Base-by-base conservation (phyloP, 2,113 vertebrate species). In the Chamaea fasciata region DNA sequence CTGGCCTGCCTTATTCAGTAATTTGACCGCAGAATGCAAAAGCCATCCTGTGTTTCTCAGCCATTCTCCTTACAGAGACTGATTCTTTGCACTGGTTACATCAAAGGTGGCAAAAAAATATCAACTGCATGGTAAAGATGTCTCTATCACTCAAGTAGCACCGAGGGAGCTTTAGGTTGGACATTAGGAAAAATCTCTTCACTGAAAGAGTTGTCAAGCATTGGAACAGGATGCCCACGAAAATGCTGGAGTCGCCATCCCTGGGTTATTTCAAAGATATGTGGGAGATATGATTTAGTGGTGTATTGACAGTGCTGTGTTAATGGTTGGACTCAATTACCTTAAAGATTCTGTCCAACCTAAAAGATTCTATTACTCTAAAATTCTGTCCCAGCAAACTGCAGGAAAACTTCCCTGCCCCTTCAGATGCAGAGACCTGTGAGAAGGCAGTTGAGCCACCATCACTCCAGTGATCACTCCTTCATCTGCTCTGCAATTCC, bases 201-300 rank as follows among this genome's bases (percentile, higher is more conserved):
- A 35, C 42, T 64, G 35, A 37, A 15, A 57, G 42, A 13, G 11
- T 2, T 56, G 30, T 31, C 31, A 42, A 50, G 30, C 1, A 6
- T 1, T 56, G 35, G 30, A 37, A 49, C 4, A 42, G 31, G 33
- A 42, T 42, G 42, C 26, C 41, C 35, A 41, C 0, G 0, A 31
- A 49, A 80, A 35, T 14, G 17, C 17, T 56, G 35, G 9, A 42
- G 21, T 64, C 57, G 56, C 21, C 26, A 42, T 22, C 17, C 16
- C 49, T 64, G 35, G 17, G 50, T 71, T 22, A 27, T 56, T 35
- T 35, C 22, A 42, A 35, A 63, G 26, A 15, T 12, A 13, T 35
- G 20, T 22, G 28, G 49, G 24, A 53, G 16, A 47, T 21, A 26
- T 7, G 30, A 42, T 28, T 84, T 39, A 47, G 24, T 28, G 47